Percentiles rank a stretch among this genome's conserved stretches.
Evolutionary conservation across 2,113 vertebrate species (phyloP).

Genomic region (Eublepharis macularius): DNA sequence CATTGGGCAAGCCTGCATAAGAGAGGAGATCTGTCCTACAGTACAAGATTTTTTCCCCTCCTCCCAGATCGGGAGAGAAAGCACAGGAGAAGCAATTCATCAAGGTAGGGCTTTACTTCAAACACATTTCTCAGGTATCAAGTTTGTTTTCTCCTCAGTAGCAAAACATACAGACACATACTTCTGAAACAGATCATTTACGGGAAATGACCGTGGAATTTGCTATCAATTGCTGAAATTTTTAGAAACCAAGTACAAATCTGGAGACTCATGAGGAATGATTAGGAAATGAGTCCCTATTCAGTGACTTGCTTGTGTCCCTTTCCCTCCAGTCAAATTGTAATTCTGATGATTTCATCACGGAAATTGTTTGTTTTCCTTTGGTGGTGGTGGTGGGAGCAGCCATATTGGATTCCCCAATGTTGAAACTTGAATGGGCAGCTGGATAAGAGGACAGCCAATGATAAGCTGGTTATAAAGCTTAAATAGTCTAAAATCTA

Average conservation of each 20-base stretch:
- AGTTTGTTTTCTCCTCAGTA: neutral
- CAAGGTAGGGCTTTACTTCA: neutral
- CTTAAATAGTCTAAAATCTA: neutral
- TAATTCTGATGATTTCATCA: neutral
- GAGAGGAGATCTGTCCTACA: neutral
- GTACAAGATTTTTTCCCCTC: neutral
- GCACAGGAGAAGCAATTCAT: neutral
- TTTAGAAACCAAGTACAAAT: neutral
- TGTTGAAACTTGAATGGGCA: neutral
- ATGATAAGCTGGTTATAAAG: too few species aligned
- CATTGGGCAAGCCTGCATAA: neutral
- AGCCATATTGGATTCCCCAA: neutral
- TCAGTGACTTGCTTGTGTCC: neutral
- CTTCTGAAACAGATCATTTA: neutral
- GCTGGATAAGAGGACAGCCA: neutral
- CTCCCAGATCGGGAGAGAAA: neutral
- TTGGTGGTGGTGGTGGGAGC: neutral
- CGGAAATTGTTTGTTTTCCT: neutral
- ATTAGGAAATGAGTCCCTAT: neutral
- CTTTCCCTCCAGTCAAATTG: neutral
- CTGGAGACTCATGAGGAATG: neutral
- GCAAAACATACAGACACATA: neutral
- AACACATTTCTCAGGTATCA: neutral
- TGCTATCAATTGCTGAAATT: neutral
- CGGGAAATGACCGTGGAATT: neutral